These are phyloP conservation scores for Drosophila koepferae DNA, from an alignment of 2,888 invertebrate genomes.

Conservation along the genomic window DNA sequence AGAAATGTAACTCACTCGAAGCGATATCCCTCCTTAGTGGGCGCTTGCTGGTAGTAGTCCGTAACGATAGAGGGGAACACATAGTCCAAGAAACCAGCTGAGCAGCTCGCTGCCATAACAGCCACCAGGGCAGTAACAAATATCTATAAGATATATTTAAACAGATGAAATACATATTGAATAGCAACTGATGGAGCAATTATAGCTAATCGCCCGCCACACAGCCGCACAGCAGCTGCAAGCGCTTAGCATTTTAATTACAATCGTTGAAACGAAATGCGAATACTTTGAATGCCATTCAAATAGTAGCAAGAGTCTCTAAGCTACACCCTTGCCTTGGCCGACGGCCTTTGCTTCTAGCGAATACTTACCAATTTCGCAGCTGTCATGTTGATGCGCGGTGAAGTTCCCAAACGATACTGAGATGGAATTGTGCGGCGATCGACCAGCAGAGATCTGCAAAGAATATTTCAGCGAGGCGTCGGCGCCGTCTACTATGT, in stretches of 20 bases:
- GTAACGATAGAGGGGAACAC: constrained; percentile 75
- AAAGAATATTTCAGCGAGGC: constrained; percentile 47
- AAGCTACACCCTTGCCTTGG: constrained; percentile 22
- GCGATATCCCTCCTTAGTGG: constrained; percentile 83
- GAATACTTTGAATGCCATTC: constrained; percentile 47
- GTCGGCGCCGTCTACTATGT: constrained; percentile 32
- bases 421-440: constrained; percentile 60
- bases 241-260: constrained; percentile 29
- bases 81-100: constrained; percentile 75
- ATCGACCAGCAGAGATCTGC: constrained; percentile 71
- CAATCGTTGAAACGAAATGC: constrained; percentile 24
- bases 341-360: background rate
- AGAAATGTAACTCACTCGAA: constrained; percentile 72
- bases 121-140: constrained; percentile 70
- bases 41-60: constrained; percentile 73
- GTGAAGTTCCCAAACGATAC: constrained; percentile 78
- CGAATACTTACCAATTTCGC: constrained; percentile 77
- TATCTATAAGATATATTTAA: constrained; percentile 53
- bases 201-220: constrained; percentile 11
- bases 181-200: constrained; percentile 21
- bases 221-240: constrained; percentile 37
- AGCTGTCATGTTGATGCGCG: constrained; percentile 77
- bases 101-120: constrained; percentile 63
- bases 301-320: constrained; percentile 27
- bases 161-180: constrained; percentile 13